A percentile compares a stretch with the other conserved stretches of the same genome.
phyloP scores from a whole-genome alignment of 2,888 invertebrate genomes.

The Cephus sareptanus region DNA sequence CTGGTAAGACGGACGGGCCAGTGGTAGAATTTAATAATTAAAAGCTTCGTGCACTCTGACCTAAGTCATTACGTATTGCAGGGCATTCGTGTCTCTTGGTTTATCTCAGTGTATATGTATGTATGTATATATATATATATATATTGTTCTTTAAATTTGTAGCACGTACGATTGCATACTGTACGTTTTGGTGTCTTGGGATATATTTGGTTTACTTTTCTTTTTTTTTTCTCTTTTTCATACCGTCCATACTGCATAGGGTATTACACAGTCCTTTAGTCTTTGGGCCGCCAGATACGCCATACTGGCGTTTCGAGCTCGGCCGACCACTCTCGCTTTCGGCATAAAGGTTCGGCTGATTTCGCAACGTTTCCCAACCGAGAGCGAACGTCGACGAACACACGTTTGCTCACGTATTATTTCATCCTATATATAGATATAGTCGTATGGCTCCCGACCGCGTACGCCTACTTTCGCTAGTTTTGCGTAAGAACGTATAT shows the following conservation, averaged over 20 bases:
- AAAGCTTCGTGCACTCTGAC: neutral
- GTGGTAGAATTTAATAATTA: neutral
- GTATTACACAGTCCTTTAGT: neutral
- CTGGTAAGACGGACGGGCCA: neutral
- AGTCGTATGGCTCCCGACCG: slow-evolving; percentile 19
- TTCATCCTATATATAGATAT: slow-evolving; percentile 41
- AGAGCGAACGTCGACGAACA: slow-evolving; percentile 22
- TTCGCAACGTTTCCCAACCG: slow-evolving; percentile 57
- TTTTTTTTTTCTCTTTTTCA: neutral
- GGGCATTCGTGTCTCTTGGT: neutral
- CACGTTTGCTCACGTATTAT: slow-evolving; percentile 41
- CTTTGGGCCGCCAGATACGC: neutral
- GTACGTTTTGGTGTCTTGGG: neutral
- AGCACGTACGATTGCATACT: neutral
- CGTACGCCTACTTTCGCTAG: slow-evolving; percentile 60
- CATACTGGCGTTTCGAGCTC: neutral
- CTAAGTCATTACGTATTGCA: neutral
- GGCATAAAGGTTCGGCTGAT: slow-evolving; percentile 34
- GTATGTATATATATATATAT: neutral
- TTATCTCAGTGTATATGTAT: neutral
- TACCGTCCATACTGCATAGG: neutral
- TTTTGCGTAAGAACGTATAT: slow-evolving; percentile 61
- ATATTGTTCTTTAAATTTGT: neutral
- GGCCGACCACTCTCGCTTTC: slow-evolving; percentile 33
- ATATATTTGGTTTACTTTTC: neutral